Percentiles rank a stretch among this genome's conserved stretches.
Conservation (phyloP, 2,797 vertebrate genomes). For the Sebastes diaconus region DNA sequence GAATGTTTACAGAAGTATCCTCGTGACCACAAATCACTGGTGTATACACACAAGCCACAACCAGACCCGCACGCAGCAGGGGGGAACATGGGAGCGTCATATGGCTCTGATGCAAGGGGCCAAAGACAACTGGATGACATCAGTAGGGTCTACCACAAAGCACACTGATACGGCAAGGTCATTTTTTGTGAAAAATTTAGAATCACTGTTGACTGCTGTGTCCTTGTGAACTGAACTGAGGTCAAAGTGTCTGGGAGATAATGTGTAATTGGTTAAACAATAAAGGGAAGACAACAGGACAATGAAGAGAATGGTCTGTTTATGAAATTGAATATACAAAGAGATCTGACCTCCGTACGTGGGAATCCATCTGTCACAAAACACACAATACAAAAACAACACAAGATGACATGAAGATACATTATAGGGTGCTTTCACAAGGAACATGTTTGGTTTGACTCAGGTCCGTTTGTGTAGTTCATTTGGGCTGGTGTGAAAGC, state of each 20-base stretch:
- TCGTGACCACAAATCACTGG: slow-evolving; percentile 55
- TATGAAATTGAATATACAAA: background rate
- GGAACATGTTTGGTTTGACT: background rate
- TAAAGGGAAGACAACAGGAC: background rate
- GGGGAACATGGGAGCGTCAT: slow-evolving; percentile 31
- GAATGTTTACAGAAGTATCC: slow-evolving; percentile 61
- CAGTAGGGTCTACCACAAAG: slow-evolving; percentile 46
- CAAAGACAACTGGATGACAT: slow-evolving; percentile 52
- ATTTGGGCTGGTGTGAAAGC: background rate
- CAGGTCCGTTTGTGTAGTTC: background rate
- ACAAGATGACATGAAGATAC: background rate
- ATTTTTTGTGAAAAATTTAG: slow-evolving; percentile 13
- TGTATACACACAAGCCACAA: slow-evolving; percentile 35
- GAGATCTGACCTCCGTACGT: background rate
- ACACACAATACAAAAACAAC: background rate
- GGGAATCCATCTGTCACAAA: background rate
- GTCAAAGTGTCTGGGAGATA: background rate
- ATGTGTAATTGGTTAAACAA: background rate
- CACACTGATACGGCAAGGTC: background rate
- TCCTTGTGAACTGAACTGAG: background rate
- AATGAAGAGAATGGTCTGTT: background rate
- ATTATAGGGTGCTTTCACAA: background rate
- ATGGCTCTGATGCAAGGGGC: slow-evolving; percentile 41
- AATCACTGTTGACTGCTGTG: slow-evolving; percentile 1
- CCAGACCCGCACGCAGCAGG: slow-evolving; percentile 28